Evolutionary conservation across 1,140 invertebrate genomes (phyloP), one percentile per base, ranked within the genome.

Genomic region (Penaeus japonicus): DNA sequence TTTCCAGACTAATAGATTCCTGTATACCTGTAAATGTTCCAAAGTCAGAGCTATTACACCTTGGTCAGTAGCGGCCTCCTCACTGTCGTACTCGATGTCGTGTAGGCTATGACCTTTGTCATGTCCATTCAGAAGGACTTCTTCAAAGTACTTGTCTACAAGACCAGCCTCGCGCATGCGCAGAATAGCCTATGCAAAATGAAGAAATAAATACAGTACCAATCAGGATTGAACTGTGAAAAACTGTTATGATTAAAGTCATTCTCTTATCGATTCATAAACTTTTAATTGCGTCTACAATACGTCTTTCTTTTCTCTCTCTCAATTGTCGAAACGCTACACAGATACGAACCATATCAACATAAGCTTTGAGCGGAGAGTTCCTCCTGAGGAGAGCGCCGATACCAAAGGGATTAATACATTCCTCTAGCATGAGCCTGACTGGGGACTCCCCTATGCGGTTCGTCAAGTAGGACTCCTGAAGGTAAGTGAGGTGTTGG

Each of bases 371-470:
- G 24, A 80, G 75, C 7, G 85, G 85, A 10, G 85, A 80, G 53
- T 87, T 47, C 15, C 53, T 81, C 47, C 57, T 87, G 22, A 87
- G 75, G n/a, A 87, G 79, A 7, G 78, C 79, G 30, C 85, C 85
- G 7, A 87, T 78, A 20, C 85, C 79, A 39, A 87, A 87, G 22
- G 85, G 85, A 39, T 87, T 87, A 30, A 87, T 87, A 22, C 85
- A 87, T 32, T 87, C 85, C 59, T 87, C 85, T 24, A 82, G 35
- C 85, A 87, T 87, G 5, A 87, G 59, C 59, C 85, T 87, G 24
- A 87, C 62, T 0, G 85, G 73, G 15, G 85, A 75, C 59, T 75
- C 20, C 4, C 79, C 85, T 20, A 39, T 47, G 17, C 75, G 78
- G 79, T 87, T 75, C 53, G 78, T 87, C 20, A 82, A 54, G 32